phyloP scores from a whole-genome alignment of 1,140 invertebrate species.

The Oryzaephilus surinamensis region DNA sequence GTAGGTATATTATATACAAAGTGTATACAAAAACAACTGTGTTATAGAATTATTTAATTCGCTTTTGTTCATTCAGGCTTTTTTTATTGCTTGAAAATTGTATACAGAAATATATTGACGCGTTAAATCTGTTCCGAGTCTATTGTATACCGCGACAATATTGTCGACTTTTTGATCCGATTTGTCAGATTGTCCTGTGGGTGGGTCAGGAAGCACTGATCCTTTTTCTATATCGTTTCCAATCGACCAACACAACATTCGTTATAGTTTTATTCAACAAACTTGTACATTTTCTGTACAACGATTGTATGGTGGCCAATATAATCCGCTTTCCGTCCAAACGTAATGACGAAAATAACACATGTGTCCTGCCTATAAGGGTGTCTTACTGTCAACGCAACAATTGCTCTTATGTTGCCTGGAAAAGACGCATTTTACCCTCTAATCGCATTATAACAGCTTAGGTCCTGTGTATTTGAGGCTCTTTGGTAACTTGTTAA shows the following conservation, averaged over 20 bases:
- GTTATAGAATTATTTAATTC: no score
- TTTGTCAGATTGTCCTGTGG: conserved; percentile 36
- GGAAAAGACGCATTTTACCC: conserved; percentile 22
- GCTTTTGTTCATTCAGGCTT: no score
- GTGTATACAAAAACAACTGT: no score
- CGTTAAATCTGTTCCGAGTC: conserved; percentile 25
- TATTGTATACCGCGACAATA: conserved; percentile 34
- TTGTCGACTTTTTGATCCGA: conserved; percentile 39
- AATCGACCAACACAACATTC: conserved; percentile 10
- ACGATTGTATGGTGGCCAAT: conserved; percentile 22
- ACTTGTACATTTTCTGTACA: not conserved
- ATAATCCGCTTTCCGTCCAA: conserved; percentile 32
- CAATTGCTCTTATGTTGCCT: conserved; percentile 26
- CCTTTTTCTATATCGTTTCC: conserved; percentile 33
- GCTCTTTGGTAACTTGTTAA: conserved; percentile 18
- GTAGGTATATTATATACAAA: no score
- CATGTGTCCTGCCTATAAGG: conserved; percentile 34
- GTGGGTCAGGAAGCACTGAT: conserved; percentile 31
- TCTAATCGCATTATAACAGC: conserved; percentile 24
- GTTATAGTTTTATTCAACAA: not conserved
- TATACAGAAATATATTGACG: conserved; percentile 26
- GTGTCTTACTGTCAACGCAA: conserved; percentile 36
- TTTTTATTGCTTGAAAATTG: no score
- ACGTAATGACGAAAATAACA: conserved; percentile 37
- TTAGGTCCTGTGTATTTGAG: conserved; percentile 16